phyloP scores from a whole-genome alignment of 2,113 vertebrate species.

The Meles meles region DNA sequence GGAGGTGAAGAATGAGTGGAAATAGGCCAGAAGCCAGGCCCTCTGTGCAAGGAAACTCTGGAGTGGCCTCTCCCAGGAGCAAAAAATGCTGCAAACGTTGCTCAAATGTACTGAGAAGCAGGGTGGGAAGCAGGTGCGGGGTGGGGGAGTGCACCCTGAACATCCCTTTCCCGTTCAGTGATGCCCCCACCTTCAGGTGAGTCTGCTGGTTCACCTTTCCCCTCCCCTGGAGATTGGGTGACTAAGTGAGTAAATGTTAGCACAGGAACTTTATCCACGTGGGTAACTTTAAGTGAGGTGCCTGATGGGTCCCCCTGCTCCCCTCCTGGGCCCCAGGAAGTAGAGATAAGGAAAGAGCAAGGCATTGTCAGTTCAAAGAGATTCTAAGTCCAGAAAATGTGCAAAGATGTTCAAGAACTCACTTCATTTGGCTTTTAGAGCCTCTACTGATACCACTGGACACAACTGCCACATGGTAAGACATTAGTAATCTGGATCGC shows the following conservation, averaged over 20 bases:
- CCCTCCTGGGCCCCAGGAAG: neutral
- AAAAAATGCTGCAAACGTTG: neutral
- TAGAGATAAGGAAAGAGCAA: neutral
- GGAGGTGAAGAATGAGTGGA: neutral
- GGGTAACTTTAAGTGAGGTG: neutral
- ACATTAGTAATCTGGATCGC: neutral
- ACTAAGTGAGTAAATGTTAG: constrained; percentile 11
- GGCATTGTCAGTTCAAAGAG: neutral
- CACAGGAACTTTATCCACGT: neutral
- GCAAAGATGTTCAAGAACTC: neutral
- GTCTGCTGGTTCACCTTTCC: neutral
- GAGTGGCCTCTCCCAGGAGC: neutral
- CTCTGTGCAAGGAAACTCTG: neutral
- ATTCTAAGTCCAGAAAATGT: neutral
- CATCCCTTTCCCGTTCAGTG: accelerated
- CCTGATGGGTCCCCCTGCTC: neutral
- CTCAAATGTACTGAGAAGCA: neutral
- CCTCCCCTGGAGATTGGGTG: neutral
- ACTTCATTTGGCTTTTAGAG: accelerated
- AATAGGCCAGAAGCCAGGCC: neutral
- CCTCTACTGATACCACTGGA: neutral
- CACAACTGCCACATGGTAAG: neutral
- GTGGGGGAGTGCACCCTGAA: neutral
- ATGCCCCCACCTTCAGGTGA: neutral
- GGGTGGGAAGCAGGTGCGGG: accelerated